phyloP scores from a whole-genome alignment of 2,797 vertebrate genomes.

The Aplochiton taeniatus region DNA sequence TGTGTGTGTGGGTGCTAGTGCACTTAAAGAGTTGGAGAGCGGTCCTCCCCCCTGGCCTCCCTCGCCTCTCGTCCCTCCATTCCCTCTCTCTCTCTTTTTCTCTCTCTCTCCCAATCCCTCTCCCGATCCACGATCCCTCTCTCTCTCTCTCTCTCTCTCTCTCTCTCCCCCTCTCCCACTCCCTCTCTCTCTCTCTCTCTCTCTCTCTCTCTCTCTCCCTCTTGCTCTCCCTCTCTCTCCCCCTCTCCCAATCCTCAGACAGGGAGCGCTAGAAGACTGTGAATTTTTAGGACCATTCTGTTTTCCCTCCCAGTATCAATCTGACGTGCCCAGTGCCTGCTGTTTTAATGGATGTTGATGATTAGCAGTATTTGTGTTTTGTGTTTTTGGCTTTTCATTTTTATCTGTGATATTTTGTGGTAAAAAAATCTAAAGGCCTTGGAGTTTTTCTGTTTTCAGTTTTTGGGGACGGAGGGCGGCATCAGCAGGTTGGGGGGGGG shows the following conservation, averaged over 20 bases:
- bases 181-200: not conserved
- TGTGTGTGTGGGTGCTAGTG: not conserved
- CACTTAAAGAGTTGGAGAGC: not conserved
- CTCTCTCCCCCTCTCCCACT: constrained; percentile 19
- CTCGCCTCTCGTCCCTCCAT: too few relatives aligned
- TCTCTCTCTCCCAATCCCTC: constrained; percentile 19
- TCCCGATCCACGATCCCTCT: too few relatives aligned
- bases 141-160: constrained; percentile 16
- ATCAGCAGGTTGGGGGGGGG: too few relatives aligned
- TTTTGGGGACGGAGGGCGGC: constrained; percentile 1
- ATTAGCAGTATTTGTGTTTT: constrained; percentile 78
- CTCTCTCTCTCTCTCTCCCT: too few relatives aligned
- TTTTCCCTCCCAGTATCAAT: constrained; percentile 55
- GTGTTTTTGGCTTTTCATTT: constrained; percentile 24
- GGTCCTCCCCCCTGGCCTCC: not conserved
- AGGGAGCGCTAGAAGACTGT: constrained; percentile 74
- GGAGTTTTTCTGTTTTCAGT: constrained; percentile 5
- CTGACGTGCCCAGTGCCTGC: constrained; percentile 32
- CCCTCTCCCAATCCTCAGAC: constrained; percentile 25
- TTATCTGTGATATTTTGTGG: constrained; percentile 16
- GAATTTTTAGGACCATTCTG: constrained; percentile 65
- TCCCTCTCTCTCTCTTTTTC: too few relatives aligned
- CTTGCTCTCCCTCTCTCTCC: not conserved
- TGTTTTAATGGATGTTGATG: constrained; percentile 40
- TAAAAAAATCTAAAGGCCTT: constrained; percentile 27